Evolutionary conservation across 2,888 invertebrate genomes (phyloP).

Genomic region (Epistrophe grossulariae): DNA sequence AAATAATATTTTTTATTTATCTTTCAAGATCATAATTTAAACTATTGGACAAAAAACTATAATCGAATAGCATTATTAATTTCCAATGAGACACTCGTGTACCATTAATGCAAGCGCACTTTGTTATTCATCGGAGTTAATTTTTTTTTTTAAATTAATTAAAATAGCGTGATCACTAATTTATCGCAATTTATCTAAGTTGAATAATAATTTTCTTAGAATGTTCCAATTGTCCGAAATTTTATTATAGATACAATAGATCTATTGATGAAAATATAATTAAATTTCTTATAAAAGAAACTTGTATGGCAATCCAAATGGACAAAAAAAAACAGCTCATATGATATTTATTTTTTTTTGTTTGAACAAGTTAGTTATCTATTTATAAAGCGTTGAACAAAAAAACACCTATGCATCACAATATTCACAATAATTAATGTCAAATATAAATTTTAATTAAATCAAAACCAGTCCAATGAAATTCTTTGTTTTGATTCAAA

Average conservation of each 20-base stretch:
- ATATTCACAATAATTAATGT: background rate
- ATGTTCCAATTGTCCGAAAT: too few relatives aligned
- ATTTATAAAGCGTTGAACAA: background rate
- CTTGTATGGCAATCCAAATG: background rate
- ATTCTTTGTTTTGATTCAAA: conserved; percentile 15
- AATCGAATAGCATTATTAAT: too few relatives aligned
- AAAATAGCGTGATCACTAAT: background rate
- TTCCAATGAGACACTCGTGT: too few relatives aligned
- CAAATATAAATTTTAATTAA: conserved; percentile 16
- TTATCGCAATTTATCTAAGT: background rate
- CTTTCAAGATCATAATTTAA: too few relatives aligned
- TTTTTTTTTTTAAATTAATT: background rate
- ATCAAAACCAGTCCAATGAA: background rate
- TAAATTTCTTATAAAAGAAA: background rate
- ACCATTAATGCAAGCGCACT: too few relatives aligned
- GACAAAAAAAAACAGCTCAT: background rate
- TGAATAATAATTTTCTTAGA: background rate
- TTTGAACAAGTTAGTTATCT: background rate
- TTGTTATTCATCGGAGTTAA: too few relatives aligned
- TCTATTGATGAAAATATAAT: background rate
- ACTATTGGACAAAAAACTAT: too few relatives aligned
- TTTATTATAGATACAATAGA: too few relatives aligned
- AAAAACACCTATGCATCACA: background rate
- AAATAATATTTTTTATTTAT: too few relatives aligned
- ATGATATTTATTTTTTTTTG: too few relatives aligned